Conservation (phyloP, 2,113 vertebrate genomes). For the Labeo catla region DNA sequence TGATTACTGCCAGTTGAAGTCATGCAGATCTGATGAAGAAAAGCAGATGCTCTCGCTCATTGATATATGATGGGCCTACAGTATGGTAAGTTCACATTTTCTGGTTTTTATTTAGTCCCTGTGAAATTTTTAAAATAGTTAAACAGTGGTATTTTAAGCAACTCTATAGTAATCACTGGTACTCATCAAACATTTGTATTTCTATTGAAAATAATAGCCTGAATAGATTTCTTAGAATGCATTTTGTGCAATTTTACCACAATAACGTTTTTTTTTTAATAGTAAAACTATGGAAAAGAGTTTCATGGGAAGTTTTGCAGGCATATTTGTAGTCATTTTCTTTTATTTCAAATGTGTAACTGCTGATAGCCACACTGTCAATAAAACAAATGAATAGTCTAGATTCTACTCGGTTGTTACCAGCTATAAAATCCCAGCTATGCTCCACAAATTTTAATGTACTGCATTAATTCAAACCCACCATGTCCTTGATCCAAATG, state of each 20-base stretch:
- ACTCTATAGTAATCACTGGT: not conserved
- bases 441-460: constrained; percentile 52
- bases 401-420: constrained; percentile 20
- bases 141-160: not conserved
- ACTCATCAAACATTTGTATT: not conserved
- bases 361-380: not conserved
- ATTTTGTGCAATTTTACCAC: not conserved
- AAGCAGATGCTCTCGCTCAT: not conserved
- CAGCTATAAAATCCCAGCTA: constrained; percentile 42
- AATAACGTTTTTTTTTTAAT: not conserved
- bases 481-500: constrained; percentile 56
- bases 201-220: not conserved
- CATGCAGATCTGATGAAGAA: not conserved
- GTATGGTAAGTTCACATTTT: not conserved
- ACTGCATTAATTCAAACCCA: constrained; percentile 53
- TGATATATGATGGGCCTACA: not conserved
- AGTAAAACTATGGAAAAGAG: not conserved
- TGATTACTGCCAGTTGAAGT: constrained; percentile 1
- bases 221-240: not conserved
- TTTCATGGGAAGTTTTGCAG: not conserved
- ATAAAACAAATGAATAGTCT: constrained; percentile 18
- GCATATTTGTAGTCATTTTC: constrained; percentile 11
- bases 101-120: not conserved
- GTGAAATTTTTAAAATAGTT: not conserved
- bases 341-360: not conserved